Percentiles rank a stretch among this genome's conserved stretches.
Conservation (phyloP, 37 sponge, comb jelly and placozoan genomes). For the Cliona cf. orientalis region DNA sequence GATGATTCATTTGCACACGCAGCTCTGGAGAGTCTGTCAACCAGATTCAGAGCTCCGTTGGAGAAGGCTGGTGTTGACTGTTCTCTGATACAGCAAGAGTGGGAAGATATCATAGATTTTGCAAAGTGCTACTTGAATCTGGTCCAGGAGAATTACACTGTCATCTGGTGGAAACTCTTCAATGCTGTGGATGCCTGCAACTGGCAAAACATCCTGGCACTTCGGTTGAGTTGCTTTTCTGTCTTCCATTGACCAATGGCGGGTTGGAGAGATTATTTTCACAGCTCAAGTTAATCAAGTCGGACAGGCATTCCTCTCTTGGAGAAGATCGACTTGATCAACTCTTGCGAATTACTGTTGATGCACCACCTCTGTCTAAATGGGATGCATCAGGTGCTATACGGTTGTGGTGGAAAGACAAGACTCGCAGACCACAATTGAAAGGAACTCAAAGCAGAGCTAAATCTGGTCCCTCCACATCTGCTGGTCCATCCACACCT, state of each 20-base stretch:
- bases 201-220: conserved; percentile 21
- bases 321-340: conserved; percentile 27
- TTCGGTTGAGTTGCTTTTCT: conserved; percentile 46
- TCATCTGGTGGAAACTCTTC: no score
- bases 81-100: conserved; percentile 38
- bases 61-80: conserved; percentile 40
- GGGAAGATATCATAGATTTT: conserved; percentile 63
- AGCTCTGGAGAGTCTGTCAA: conserved; percentile 31
- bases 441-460: no score
- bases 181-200: neutral
- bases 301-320: conserved; percentile 27
- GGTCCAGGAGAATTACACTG: no score
- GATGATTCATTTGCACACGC: conserved; percentile 19
- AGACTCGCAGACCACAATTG: no score
- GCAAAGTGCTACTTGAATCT: conserved; percentile 43
- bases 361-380: no score
- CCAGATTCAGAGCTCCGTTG: conserved; percentile 26
- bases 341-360: conserved; percentile 37
- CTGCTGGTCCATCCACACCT: conserved; percentile 30
- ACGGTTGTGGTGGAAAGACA: no score
- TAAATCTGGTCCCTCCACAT: no score
- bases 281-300: conserved; percentile 40
- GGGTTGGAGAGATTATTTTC: no score
- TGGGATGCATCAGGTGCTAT: no score
- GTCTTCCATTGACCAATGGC: conserved; percentile 59